Conservation (phyloP, 2,888 invertebrate genomes). For the Seira sanloemensis region DNA sequence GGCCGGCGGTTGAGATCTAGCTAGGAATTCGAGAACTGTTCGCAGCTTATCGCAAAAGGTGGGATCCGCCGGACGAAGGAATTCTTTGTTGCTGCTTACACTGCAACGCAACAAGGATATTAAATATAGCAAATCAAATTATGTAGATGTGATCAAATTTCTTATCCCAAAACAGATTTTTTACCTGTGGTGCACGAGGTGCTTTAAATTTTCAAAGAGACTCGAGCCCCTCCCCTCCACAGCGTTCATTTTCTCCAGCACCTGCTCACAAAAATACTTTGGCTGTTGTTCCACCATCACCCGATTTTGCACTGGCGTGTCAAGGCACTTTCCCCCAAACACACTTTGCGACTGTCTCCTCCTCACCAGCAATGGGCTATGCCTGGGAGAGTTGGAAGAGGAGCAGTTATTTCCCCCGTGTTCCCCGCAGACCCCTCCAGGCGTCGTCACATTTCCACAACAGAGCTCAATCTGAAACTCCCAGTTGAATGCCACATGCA, state of each 20-base stretch:
- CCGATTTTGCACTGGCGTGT: neutral
- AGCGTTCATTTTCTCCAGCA: constrained; percentile 49
- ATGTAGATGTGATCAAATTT: too few species aligned
- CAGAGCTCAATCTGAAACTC: constrained; percentile 22
- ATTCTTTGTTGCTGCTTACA: constrained; percentile 11
- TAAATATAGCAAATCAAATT: too few species aligned
- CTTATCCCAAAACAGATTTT: too few species aligned
- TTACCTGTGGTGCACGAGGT: constrained; percentile 41
- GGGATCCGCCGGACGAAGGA: constrained; percentile 31
- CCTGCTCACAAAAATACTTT: constrained; percentile 49
- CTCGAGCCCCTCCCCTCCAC: constrained; percentile 53
- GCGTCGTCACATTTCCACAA: constrained; percentile 5
- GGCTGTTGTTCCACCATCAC: constrained; percentile 41
- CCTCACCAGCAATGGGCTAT: constrained; percentile 30
- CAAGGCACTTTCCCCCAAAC: neutral
- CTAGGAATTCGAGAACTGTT: constrained; percentile 59
- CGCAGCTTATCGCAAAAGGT: constrained; percentile 60
- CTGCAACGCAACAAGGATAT: too few species aligned
- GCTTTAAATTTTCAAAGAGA: constrained; percentile 61
- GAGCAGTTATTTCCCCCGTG: neutral
- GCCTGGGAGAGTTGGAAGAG: neutral
- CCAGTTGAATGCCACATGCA: constrained; percentile 63
- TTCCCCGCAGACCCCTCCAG: neutral
- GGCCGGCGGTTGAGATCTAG: constrained; percentile 55
- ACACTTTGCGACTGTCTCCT: constrained; percentile 1